Percentiles rank a stretch among this genome's conserved stretches.
These are phyloP conservation scores for Otis tarda DNA, from an alignment of 2,113 vertebrate species.

Conservation along the genomic window DNA sequence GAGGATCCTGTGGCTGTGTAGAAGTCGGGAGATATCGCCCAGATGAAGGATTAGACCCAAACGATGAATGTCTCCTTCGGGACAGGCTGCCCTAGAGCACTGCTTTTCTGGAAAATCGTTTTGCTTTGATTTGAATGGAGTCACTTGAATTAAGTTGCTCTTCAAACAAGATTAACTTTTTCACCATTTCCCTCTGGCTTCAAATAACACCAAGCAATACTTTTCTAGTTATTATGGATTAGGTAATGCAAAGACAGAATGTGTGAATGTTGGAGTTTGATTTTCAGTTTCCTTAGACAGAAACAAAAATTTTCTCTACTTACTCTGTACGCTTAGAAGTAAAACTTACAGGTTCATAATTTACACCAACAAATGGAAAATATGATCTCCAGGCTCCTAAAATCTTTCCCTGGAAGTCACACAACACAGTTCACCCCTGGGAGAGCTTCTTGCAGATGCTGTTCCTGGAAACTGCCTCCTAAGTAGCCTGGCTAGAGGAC, in stretches of 20 bases:
- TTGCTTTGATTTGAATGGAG: not conserved
- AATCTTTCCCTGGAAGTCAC: not conserved
- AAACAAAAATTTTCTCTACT: not conserved
- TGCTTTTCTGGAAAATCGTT: not conserved
- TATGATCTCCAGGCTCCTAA: not conserved
- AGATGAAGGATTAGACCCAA: not conserved
- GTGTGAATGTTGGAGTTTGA: not conserved
- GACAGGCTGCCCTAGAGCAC: not conserved
- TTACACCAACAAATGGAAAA: not conserved
- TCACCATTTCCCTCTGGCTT: not conserved
- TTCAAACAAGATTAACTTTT: not conserved
- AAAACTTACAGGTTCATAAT: not conserved
- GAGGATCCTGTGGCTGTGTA: not conserved
- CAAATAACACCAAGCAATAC: not conserved
- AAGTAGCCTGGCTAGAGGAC: not conserved
- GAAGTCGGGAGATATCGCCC: not conserved
- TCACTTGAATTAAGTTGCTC: not conserved
- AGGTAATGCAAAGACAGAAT: not conserved
- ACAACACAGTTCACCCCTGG: not conserved
- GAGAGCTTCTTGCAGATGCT: not conserved
- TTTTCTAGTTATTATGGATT: not conserved
- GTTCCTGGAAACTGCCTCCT: not conserved
- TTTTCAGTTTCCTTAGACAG: not conserved
- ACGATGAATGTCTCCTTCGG: not conserved
- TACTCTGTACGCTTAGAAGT: not conserved